These are phyloP conservation scores for Acrocera orbiculus DNA, from an alignment of 2,888 invertebrate genomes.

Conservation along the genomic window DNA sequence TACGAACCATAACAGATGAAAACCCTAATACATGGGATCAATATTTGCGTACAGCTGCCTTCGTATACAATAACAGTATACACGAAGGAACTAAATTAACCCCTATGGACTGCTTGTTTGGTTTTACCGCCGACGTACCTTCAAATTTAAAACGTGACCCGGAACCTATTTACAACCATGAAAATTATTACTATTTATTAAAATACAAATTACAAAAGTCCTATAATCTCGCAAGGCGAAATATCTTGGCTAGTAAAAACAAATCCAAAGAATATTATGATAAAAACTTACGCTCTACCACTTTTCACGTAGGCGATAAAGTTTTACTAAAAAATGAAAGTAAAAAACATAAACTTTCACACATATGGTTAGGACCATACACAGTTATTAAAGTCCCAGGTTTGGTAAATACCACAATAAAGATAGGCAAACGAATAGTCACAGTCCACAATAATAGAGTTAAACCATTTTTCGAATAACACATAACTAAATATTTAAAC, in stretches of 20 bases:
- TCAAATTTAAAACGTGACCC: not conserved
- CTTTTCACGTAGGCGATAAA: not conserved
- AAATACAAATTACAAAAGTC: not conserved
- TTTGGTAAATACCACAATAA: not conserved
- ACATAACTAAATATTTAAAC: not conserved
- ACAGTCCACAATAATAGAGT: not conserved
- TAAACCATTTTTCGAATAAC: not conserved
- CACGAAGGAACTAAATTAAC: not conserved
- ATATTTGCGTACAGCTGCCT: not conserved
- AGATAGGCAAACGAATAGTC: not conserved
- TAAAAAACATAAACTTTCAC: not conserved
- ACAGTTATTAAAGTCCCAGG: not conserved
- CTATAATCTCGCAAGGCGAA: not conserved
- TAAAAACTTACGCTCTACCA: not conserved
- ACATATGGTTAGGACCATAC: not conserved
- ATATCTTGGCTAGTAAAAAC: not conserved
- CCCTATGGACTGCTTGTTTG: conserved; percentile 1
- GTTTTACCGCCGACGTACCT: not conserved
- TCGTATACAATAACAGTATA: not conserved
- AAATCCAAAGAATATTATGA: not conserved
- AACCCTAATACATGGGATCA: not conserved
- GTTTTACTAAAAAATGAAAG: conserved; percentile 1
- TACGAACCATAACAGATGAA: not conserved
- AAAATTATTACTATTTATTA: not conserved
- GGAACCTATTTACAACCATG: not conserved